Conservation (phyloP, 2,113 vertebrate species). For the Otocyon megalotis region DNA sequence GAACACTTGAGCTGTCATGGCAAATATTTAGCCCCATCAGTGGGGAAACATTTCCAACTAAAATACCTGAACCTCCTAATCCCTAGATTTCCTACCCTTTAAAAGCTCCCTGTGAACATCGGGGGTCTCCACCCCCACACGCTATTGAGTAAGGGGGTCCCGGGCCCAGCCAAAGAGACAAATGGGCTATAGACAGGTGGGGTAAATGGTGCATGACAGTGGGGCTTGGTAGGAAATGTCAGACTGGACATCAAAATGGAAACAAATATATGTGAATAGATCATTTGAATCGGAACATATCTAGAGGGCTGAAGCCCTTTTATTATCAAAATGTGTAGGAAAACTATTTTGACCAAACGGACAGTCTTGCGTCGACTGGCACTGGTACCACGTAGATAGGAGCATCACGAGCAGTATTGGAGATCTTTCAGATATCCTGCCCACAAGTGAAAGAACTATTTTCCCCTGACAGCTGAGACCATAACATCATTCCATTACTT, state of each 20-base stretch:
- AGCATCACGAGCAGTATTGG: neutral
- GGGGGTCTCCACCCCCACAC: neutral
- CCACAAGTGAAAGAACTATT: conserved; percentile 18
- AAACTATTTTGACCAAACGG: neutral
- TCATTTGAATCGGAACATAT: neutral
- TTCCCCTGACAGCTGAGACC: conserved; percentile 58
- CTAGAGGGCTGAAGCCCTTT: neutral
- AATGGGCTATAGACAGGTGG: neutral
- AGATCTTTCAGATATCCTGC: conserved; percentile 22
- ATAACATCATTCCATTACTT: conserved; percentile 49
- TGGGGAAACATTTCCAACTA: conserved; percentile 67
- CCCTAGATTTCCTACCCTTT: conserved; percentile 65
- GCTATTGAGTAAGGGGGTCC: neutral
- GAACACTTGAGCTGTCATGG: conserved; percentile 57
- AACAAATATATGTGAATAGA: neutral
- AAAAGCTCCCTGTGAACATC: conserved; percentile 24
- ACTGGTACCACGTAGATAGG: rapidly evolving
- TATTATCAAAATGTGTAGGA: neutral
- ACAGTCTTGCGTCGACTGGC: neutral
- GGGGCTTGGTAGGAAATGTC: neutral
- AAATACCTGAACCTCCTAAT: conserved; percentile 62
- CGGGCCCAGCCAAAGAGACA: neutral
- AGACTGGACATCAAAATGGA: neutral
- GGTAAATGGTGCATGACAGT: neutral
- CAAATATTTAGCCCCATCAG: conserved; percentile 49